Evolutionary conservation across 1,140 invertebrate genomes (phyloP), one percentile per base, ranked within the genome.

Genomic region (Temnothorax curvispinosus): DNA sequence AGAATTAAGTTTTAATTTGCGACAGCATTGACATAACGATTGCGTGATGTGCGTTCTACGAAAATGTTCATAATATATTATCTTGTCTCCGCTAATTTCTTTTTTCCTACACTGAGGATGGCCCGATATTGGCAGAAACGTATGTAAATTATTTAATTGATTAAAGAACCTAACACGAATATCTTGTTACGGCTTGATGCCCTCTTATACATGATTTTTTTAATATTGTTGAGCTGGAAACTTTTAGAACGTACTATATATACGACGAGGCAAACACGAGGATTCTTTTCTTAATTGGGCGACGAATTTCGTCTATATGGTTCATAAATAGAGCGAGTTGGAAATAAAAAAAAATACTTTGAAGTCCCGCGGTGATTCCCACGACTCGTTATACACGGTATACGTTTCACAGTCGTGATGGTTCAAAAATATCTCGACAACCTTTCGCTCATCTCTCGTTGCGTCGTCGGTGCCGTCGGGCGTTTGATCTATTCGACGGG

Each of bases 201-300:
- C 21, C 21, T 21, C 21, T 21, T n/a, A n/a, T n/a, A n/a, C 21
- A 21, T 21, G 21, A 21, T 21, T 21, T 58, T 58, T 21, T 56
- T 1, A 27, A 56, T 56, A 9, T 56, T 13, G 7, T 58, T 21
- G n/a, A n/a, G 15, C 50, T 52, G 5, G 6, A 15, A 18, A 52
- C 50, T 52, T 52, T 52, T 18, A 52, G 50, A 52, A 15, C 54
- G 2, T 56, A 4, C 38, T 41, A 6, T 1, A 9, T 32, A 60
- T 18, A 64, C 13, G 27, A 47, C 11, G 6, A n/a, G 1, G 5
- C 9, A 32, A 56, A 27, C 0, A 27, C 27, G 27, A 27, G 27
- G 1, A 81, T 81, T 81, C 15, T 56, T 69, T 15, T 2, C 32
- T 71, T 71, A 71, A 71, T 81, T 71, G 15, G 6, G 0, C n/a